Percentiles rank a stretch among this genome's conserved stretches.
Evolutionary conservation across 2,888 invertebrate genomes (phyloP).

Genomic region (Cosmopolites sordidus): DNA sequence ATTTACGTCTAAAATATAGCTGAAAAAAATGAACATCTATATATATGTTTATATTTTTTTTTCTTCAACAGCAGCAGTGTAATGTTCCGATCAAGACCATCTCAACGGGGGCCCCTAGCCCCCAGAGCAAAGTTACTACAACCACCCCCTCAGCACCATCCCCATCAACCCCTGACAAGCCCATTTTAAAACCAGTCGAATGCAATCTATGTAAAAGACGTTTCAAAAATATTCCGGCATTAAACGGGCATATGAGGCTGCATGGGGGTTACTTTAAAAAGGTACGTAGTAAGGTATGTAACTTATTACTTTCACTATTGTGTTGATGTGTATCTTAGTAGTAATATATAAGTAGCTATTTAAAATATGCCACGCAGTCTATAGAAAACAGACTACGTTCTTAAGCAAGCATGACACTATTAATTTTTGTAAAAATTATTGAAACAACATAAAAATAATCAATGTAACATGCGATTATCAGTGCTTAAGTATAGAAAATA

Average conservation of each 20-base stretch:
- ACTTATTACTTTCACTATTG: neutral
- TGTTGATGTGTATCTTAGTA: no score
- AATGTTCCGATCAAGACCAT: conserved; percentile 19
- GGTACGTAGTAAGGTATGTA: conserved; percentile 48
- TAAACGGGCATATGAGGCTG: conserved; percentile 96
- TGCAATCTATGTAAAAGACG: conserved; percentile 93
- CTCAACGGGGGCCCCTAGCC: conserved; percentile 37
- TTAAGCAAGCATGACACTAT: no score
- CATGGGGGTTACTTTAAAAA: conserved; percentile 97
- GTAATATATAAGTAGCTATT: no score
- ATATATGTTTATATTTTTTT: no score
- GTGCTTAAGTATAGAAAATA: no score
- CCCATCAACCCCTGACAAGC: conserved; percentile 36
- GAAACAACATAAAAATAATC: no score
- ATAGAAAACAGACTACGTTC: no score
- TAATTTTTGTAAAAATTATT: no score
- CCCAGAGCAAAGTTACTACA: conserved; percentile 44
- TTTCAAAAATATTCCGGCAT: conserved; percentile 95
- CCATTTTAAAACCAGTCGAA: conserved; percentile 82
- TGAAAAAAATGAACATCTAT: no score
- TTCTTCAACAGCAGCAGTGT: conserved; percentile 17
- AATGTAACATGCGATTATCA: no score
- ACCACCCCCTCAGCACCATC: conserved; percentile 39
- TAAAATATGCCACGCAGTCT: no score
- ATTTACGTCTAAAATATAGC: no score